Base-by-base conservation (phyloP, 2,888 invertebrate species). In the Tetramorium bicarinatum region DNA sequence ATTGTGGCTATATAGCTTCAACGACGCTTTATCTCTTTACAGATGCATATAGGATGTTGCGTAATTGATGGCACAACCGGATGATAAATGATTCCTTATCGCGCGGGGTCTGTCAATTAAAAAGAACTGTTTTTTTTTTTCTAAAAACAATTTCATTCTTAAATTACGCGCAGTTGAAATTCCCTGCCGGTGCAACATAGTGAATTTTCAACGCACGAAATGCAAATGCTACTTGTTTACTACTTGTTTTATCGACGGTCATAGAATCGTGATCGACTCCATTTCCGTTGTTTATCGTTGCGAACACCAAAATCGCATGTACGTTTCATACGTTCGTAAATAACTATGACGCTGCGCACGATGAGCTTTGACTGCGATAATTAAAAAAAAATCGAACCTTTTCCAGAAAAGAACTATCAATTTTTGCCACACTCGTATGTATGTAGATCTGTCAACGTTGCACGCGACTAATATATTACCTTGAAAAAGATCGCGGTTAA, bases 191-290 rank as follows among this genome's bases (percentile, higher is more conserved):
- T 67, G 25, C 11, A 69, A 4, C 66, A 13, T 34, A 18, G 59
- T 47, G 59, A 72, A 71, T 72, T 79, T 79, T 47, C 72, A 34
- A 25, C 21, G 18, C 77, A 21, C 44, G 29, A 21, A 59, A 79
- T 72, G 79, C 79, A 79, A 79, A 79, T 61, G 25, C 79, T 59
- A 71, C 72, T 79, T 79, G 79, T 79, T 79, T 79, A 71, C 59
- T 79, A 79, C 74, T 79, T 79, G 79, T 79, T 79, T 79, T 72
- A 79, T 71, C 72, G 72, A 59, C 59, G 59, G 72, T 49, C 72
- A 71, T 79, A 71, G 79, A 72, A 79, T 71, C 34, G 59, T 47
- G 79, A 79, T 79, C 79, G 79, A 71, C 47, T 59, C 79, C 72
- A 47, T 71, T 79, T 72, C 59, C 74, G 79, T 79, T 79, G 72